Base-by-base conservation (phyloP, 2,888 invertebrate species). In the Rosalia funebris region DNA sequence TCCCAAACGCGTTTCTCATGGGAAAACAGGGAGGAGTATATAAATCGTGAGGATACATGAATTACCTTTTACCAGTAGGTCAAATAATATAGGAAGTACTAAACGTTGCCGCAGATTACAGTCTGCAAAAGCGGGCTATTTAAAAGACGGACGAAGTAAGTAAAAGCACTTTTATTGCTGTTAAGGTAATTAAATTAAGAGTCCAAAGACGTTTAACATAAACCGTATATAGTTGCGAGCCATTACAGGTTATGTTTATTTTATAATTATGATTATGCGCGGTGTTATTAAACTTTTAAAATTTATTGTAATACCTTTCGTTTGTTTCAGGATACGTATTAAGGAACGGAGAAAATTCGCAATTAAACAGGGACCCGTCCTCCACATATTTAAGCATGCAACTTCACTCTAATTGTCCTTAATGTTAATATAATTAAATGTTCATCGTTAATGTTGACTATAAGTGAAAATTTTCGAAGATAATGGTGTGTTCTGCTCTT, bases 341-440 rank as follows among this genome's bases (percentile, higher is more conserved):
- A 25, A 9, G 14, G 25, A 10, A 20, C 25, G 39, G 25, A 25
- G 50, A 50, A 50, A 50, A 50, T 37, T 50, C 50, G 50, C 50
- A 25, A 39, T 50, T 50, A 50, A 39, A 50, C 12, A 12, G 37
- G 16, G 10, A 39, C 14, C 39, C 19, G 14, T 37, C 37, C 32
- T 47, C 42, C 48, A n/a, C 32, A 5, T 7, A 25, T 34, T 32
- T 37, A 11, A 12, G 15, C 48, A 42, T 41, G 48, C 46, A 55
- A 48, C 34, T 47, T 41, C 31, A 32, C 48, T 48, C 42, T 55
- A 47, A 55, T 60, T 55, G 55, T 55, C 55, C 46, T 60, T 57
- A 48, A 57, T 57, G 57, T 41, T 48, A 12, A 57, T 57, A 57
- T 57, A 57, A 57, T 57, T 57, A 48, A 57, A 48, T 57, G 12